A percentile compares a stretch with the other conserved stretches of the same genome.
Evolutionary conservation across 2,888 invertebrate genomes (phyloP).

Genomic region (Rapana venosa): DNA sequence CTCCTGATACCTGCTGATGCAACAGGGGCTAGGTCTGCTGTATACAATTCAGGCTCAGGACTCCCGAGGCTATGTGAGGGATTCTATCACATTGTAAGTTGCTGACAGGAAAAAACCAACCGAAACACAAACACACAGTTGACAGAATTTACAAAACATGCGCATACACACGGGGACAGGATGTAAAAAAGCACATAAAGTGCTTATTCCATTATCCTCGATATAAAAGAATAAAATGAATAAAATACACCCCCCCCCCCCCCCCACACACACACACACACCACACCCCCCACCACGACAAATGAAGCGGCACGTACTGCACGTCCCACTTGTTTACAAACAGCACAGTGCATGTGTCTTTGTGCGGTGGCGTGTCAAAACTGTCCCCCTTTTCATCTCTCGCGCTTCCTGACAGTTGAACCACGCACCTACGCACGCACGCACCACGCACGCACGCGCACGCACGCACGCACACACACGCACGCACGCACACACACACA

Average conservation of each 20-base stretch:
- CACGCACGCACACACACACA: too few species aligned
- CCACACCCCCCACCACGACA: not conserved
- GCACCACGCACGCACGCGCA: conserved; percentile 16
- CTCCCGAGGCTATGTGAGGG: not conserved
- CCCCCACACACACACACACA: not conserved
- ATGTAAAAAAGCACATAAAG: too few species aligned
- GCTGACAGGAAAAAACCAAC: not conserved
- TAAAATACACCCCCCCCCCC: too few species aligned
- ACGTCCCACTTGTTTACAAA: not conserved
- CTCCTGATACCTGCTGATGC: too few species aligned
- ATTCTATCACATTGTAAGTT: not conserved
- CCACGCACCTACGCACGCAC: not conserved
- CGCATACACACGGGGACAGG: not conserved
- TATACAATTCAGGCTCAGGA: not conserved
- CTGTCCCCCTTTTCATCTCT: too few species aligned
- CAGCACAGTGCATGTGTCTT: not conserved
- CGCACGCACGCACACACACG: too few species aligned
- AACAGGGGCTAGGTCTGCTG: not conserved
- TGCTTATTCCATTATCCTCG: too few species aligned
- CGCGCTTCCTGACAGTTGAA: too few species aligned
- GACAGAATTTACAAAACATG: not conserved
- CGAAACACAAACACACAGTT: not conserved
- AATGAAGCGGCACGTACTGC: not conserved
- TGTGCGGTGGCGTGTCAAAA: too few species aligned
- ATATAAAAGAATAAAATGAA: too few species aligned